Evolutionary conservation across 2,797 vertebrate genomes (phyloP).

Genomic region (Dendrocincla tyrannina): DNA sequence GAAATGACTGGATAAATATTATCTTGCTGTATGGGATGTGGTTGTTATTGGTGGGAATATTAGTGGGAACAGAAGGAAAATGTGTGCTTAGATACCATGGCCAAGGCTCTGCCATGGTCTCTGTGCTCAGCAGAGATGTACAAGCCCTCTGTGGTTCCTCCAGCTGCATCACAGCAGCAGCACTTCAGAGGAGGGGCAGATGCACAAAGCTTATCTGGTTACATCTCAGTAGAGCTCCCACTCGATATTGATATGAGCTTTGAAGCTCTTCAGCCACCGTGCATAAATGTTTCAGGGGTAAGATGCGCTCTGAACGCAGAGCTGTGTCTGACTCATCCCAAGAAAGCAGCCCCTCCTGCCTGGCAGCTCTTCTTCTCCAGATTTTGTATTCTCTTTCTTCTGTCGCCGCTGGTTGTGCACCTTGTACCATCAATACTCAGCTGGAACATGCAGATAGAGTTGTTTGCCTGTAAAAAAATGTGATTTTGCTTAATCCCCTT

Average conservation of each 20-base stretch:
- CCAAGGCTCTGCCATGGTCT: neutral
- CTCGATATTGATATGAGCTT: neutral
- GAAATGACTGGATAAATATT: neutral
- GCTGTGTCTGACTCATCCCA: neutral
- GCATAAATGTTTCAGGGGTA: constrained; percentile 29
- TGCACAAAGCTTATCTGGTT: neutral
- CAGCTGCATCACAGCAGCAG: constrained; percentile 16
- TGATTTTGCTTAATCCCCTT: neutral
- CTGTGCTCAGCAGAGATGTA: neutral
- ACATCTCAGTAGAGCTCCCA: neutral
- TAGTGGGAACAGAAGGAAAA: constrained; percentile 22
- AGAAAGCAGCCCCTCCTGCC: neutral
- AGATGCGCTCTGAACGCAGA: neutral
- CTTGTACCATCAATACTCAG: neutral
- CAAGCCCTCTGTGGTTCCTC: neutral
- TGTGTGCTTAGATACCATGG: neutral
- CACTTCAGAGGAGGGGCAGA: constrained; percentile 17
- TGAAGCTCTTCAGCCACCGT: neutral
- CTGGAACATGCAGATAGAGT: neutral
- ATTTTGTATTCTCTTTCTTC: constrained; percentile 28
- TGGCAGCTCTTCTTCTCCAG: neutral
- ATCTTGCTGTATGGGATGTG: neutral
- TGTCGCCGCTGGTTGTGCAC: fast-evolving
- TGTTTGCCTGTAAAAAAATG: neutral
- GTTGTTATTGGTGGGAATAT: neutral